Percentiles rank a stretch among this genome's conserved stretches.
Conservation (phyloP, 2,888 invertebrate genomes). For the Octonoba sinensis region DNA sequence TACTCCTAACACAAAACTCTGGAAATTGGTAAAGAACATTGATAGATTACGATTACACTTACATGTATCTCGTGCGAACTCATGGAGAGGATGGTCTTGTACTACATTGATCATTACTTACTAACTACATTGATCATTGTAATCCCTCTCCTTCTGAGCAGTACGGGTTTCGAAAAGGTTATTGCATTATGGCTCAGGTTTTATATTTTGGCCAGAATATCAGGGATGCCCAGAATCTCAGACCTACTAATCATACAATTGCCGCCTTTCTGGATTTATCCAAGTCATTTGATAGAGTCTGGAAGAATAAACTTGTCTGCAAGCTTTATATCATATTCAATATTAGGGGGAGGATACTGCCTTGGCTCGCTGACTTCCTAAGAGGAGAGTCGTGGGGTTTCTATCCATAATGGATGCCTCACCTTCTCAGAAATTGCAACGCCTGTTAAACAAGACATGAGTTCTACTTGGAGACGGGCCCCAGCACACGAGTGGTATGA, state of each 20-base stretch:
- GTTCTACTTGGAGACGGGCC: too few relatives aligned
- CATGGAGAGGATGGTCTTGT: constrained; percentile 13
- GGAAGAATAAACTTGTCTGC: not conserved
- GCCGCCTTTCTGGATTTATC: not conserved
- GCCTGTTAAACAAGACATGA: too few relatives aligned
- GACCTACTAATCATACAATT: not conserved
- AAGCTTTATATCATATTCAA: not conserved
- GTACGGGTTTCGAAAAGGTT: too few relatives aligned
- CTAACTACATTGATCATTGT: too few relatives aligned
- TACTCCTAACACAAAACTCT: constrained; percentile 8
- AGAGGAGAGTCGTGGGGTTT: too few relatives aligned
- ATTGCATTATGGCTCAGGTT: not conserved
- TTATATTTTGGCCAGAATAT: not conserved
- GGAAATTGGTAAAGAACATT: constrained; percentile 8
- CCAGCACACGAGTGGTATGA: too few relatives aligned
- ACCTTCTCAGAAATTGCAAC: too few relatives aligned
- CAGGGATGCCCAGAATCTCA: not conserved
- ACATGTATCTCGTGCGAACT: constrained; percentile 12
- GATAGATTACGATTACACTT: constrained; percentile 1
- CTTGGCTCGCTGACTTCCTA: not conserved
- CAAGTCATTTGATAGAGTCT: not conserved
- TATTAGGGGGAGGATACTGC: not conserved
- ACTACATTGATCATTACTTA: not conserved
- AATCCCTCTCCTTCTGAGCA: not conserved
- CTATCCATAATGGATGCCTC: too few relatives aligned